phyloP scores from a whole-genome alignment of 2,113 vertebrate species.

The Heptranchias perlo region DNA sequence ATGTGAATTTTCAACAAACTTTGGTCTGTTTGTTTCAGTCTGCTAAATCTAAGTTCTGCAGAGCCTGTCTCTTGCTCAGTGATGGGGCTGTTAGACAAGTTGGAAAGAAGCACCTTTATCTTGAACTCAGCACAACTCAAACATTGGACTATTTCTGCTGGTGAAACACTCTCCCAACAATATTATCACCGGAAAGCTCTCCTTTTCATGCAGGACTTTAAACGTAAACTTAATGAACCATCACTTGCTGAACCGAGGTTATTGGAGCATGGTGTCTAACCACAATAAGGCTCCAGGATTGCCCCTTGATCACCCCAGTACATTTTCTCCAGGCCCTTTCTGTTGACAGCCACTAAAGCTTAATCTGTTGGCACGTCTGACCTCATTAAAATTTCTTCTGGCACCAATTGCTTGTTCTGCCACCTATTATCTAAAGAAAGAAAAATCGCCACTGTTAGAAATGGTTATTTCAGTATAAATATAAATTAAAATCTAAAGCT shows the following conservation, averaged over 20 bases:
- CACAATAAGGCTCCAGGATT: not conserved
- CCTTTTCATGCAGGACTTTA: not conserved
- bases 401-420: not conserved
- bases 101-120: not conserved
- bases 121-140: not conserved
- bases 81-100: not conserved
- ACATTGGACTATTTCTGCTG: not conserved
- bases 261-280: not conserved
- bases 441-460: not conserved
- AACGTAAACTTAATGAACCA: not conserved
- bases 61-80: not conserved
- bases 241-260: not conserved
- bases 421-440: not conserved
- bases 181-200: not conserved
- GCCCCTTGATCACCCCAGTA: not conserved
- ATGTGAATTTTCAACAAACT: not conserved
- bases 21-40: not conserved
- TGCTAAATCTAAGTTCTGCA: not conserved
- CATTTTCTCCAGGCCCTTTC: not conserved
- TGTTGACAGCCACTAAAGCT: not conserved
- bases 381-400: not conserved
- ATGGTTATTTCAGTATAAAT: not conserved
- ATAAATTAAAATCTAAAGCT: not conserved
- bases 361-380: not conserved
- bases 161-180: not conserved